A percentile compares a stretch with the other conserved stretches of the same genome.
Evolutionary conservation across 2,888 invertebrate species (phyloP).

Genomic region (Allophyes oxyacanthae): DNA sequence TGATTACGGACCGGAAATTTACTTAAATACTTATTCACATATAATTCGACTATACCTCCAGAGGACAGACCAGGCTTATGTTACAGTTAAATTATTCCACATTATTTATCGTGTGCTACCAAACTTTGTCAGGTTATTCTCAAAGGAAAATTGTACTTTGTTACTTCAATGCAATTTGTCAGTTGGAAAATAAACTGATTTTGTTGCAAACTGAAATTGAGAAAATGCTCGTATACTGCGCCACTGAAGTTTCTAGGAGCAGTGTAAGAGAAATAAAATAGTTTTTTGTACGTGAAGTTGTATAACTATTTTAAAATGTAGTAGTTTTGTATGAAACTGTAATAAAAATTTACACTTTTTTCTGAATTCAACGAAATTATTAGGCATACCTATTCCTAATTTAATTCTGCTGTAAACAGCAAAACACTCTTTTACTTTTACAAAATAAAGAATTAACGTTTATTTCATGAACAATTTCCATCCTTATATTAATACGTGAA

Average conservation of each 20-base stretch:
- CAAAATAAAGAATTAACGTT: neutral
- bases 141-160: constrained; percentile 81
- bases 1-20: constrained; percentile 74
- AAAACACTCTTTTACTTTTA: too few species aligned
- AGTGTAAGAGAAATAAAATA: constrained; percentile 69
- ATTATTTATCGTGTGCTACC: constrained; percentile 64
- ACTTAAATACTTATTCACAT: constrained; percentile 68
- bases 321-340: constrained; percentile 20
- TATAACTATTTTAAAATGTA: constrained; percentile 41
- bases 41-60: constrained; percentile 49
- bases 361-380: neutral
- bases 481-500: neutral
- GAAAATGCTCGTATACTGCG: constrained; percentile 77
- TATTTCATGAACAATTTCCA: constrained; percentile 10
- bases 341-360: constrained; percentile 7
- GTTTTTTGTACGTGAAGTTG: constrained; percentile 65
- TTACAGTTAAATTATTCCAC: constrained; percentile 32
- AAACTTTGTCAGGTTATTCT: constrained; percentile 76
- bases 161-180: constrained; percentile 84
- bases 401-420: too few species aligned
- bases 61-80: constrained; percentile 10
- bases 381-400: too few species aligned
- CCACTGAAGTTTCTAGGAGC: constrained; percentile 72
- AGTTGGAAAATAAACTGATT: constrained; percentile 85
- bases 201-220: constrained; percentile 87